A percentile compares a stretch with the other conserved stretches of the same genome.
Conservation (phyloP, 1,140 invertebrate species). For the Papilio polyxenes region DNA sequence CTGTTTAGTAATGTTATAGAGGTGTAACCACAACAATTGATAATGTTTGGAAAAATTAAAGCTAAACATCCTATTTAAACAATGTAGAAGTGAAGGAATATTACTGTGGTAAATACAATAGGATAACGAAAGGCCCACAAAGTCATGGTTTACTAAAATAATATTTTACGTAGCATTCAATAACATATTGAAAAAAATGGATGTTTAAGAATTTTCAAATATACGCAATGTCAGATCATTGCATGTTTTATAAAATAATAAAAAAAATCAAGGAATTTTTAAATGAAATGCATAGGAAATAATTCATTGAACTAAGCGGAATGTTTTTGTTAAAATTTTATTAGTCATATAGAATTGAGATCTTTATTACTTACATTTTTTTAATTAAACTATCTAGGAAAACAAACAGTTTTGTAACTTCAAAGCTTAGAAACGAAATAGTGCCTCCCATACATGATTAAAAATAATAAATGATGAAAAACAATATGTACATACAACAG, state of each 20-base stretch:
- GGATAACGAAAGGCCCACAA: neutral
- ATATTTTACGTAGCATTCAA: too few relatives aligned
- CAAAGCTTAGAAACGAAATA: neutral
- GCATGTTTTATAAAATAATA: too few relatives aligned
- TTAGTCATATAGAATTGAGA: neutral
- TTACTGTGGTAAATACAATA: conserved; percentile 1
- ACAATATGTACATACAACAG: neutral
- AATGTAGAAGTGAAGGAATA: neutral
- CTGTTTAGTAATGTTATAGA: neutral
- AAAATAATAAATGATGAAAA: neutral
- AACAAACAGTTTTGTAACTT: neutral
- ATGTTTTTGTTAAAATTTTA: neutral
- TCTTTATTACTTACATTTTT: neutral
- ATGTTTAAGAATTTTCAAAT: too few relatives aligned
- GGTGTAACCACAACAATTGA: neutral
- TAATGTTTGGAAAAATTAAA: neutral
- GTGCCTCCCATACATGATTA: neutral
- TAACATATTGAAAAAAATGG: too few relatives aligned
- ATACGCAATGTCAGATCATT: too few relatives aligned
- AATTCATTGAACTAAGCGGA: neutral
- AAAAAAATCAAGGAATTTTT: too few relatives aligned
- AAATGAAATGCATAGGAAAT: neutral
- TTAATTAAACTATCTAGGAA: neutral
- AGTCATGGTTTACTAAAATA: neutral
- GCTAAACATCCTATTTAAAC: neutral